phyloP scores from a whole-genome alignment of 2,113 vertebrate species.

The Otocyon megalotis region DNA sequence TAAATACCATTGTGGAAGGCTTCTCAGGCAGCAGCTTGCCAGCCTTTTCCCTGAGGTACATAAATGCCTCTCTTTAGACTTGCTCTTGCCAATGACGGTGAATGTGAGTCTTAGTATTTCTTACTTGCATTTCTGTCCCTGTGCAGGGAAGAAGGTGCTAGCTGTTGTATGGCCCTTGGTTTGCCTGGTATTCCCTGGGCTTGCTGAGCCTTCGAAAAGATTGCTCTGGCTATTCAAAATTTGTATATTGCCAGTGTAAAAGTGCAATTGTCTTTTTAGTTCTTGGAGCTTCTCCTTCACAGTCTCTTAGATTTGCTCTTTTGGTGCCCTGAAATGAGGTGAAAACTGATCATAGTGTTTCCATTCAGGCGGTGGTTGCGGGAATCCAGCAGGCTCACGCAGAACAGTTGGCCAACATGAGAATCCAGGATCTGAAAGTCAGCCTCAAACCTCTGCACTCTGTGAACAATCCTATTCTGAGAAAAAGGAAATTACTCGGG shows the following conservation, averaged over 20 bases:
- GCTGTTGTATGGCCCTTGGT: not conserved
- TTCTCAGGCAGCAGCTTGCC: not conserved
- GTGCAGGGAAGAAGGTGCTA: not conserved
- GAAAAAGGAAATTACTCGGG: slow-evolving; percentile 98
- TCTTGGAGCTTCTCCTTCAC: slow-evolving; percentile 22
- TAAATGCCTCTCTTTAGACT: not conserved
- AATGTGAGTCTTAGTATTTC: not conserved
- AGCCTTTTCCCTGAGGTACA: not conserved
- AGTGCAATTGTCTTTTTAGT: not conserved
- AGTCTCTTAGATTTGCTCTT: slow-evolving; percentile 8
- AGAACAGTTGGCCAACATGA: slow-evolving; percentile 98
- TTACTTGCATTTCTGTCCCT: not conserved
- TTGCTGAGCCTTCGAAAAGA: not conserved
- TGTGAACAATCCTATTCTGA: slow-evolving; percentile 99
- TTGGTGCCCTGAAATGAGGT: not conserved
- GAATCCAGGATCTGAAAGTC: slow-evolving; percentile 98
- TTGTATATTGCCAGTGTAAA: not conserved
- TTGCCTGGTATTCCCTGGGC: not conserved
- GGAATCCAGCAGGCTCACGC: slow-evolving; percentile 99
- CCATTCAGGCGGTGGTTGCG: slow-evolving; percentile 95
- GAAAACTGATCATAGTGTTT: slow-evolving; percentile 45
- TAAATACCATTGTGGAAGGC: not conserved
- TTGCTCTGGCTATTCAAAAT: not conserved
- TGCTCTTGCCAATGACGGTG: not conserved
- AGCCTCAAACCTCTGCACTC: slow-evolving; percentile 98